Conservation (phyloP, 2,888 invertebrate genomes). For the Bombylius major region DNA sequence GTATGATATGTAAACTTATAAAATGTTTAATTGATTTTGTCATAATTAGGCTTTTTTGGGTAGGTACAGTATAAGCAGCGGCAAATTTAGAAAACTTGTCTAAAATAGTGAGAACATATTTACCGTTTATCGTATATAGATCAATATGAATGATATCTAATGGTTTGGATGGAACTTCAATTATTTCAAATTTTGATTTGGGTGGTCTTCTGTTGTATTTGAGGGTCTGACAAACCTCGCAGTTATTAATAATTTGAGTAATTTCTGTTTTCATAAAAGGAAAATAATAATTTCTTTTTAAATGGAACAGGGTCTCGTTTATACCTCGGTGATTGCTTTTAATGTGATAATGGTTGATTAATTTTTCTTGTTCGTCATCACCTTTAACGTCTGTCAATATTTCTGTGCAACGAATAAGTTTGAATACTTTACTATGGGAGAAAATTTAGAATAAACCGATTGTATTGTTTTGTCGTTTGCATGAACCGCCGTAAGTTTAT, state of each 20-base stretch:
- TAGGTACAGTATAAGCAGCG: slow-evolving; percentile 4
- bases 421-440: slow-evolving; percentile 6
- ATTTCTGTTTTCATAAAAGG: slow-evolving; percentile 11
- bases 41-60: slow-evolving; percentile 6
- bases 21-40: slow-evolving; percentile 3
- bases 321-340: slow-evolving; percentile 7
- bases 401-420: slow-evolving; percentile 3
- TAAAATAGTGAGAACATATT: slow-evolving; percentile 6
- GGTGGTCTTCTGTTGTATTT: slow-evolving; percentile 14
- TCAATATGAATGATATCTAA: slow-evolving; percentile 13
- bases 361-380: slow-evolving; percentile 3
- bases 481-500: slow-evolving; percentile 10
- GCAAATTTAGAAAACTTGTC: slow-evolving; percentile 10
- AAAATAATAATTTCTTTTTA: slow-evolving; percentile 9
- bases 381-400: not conserved
- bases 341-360: slow-evolving; percentile 3
- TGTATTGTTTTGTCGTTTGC: slow-evolving; percentile 8
- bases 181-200: slow-evolving; percentile 11
- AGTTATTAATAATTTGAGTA: slow-evolving; percentile 5
- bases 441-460: slow-evolving; percentile 11
- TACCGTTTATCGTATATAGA: slow-evolving; percentile 10
- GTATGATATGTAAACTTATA: slow-evolving; percentile 6
- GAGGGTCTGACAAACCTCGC: slow-evolving; percentile 4
- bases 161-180: slow-evolving; percentile 13
- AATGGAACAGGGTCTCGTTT: slow-evolving; percentile 6